Evolutionary conservation across 2,113 vertebrate genomes (phyloP).

Genomic region (Eclectus roratus): DNA sequence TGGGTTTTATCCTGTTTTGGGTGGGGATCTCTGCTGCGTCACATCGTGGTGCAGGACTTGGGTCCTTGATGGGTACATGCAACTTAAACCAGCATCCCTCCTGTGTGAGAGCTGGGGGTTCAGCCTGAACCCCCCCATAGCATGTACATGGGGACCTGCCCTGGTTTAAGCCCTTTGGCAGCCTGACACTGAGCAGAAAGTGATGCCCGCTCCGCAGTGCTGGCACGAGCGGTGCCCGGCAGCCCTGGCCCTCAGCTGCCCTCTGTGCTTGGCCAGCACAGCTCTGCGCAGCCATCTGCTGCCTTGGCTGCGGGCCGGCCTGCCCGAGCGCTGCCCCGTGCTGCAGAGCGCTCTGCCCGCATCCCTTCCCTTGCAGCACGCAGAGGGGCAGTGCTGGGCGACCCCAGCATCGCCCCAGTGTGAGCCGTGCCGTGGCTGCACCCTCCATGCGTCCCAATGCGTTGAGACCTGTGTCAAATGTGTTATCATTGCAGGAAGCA

Average conservation of each 20-base stretch:
- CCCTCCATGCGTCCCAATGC: fast-evolving
- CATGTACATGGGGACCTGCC: fast-evolving
- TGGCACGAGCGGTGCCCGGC: not conserved
- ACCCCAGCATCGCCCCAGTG: fast-evolving
- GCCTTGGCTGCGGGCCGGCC: not conserved
- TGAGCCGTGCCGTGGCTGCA: fast-evolving
- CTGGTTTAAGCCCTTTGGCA: too few relatives aligned
- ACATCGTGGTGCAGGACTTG: fast-evolving
- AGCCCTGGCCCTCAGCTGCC: not conserved
- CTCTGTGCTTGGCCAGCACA: not conserved
- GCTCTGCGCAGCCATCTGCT: not conserved
- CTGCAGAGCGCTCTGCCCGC: fast-evolving
- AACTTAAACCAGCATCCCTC: not conserved
- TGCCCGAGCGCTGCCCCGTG: fast-evolving
- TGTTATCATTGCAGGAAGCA: fast-evolving
- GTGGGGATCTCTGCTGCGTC: not conserved
- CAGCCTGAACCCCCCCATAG: fast-evolving
- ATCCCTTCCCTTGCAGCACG: fast-evolving
- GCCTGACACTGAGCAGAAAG: not conserved
- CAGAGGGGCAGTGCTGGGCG: fast-evolving
- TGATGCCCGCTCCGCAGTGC: not conserved
- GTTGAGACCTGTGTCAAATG: fast-evolving
- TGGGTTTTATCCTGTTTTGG: not conserved
- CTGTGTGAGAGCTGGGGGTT: fast-evolving
- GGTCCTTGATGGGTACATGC: fast-evolving